Percentiles rank a stretch among this genome's conserved stretches.
Conservation (phyloP, 2,888 invertebrate genomes). For the Heliconius sara region DNA sequence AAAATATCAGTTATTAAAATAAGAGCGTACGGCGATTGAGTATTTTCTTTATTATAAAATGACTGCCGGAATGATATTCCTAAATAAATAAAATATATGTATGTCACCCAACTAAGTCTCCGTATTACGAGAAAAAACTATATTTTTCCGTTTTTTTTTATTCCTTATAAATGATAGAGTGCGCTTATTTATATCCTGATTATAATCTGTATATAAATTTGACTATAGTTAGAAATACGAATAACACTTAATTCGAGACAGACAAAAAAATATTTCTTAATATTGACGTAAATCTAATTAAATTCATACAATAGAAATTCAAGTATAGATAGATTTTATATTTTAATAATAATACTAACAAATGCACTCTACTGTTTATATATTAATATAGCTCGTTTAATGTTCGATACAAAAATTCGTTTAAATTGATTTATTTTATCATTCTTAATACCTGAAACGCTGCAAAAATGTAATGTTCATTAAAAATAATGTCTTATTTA, state of each 20-base stretch:
- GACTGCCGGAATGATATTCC: slow-evolving; percentile 18
- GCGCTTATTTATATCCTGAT: background rate
- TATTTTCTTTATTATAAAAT: slow-evolving; percentile 5
- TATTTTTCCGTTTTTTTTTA: background rate
- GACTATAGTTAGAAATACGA: no score
- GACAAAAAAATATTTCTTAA: background rate
- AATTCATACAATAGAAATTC: no score
- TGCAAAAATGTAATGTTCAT: background rate
- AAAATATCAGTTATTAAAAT: slow-evolving; percentile 9
- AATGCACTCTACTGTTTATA: slow-evolving; percentile 12
- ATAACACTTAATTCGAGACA: no score
- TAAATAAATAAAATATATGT: slow-evolving; percentile 2
- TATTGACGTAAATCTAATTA: background rate
- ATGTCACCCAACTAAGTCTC: background rate
- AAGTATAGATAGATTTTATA: background rate
- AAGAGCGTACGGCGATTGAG: slow-evolving; percentile 19
- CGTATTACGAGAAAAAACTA: background rate
- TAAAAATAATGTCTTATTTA: slow-evolving; percentile 16
- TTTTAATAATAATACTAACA: background rate
- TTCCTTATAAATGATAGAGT: background rate
- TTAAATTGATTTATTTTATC: background rate
- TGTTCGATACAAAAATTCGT: background rate
- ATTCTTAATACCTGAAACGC: background rate
- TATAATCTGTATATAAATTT: background rate
- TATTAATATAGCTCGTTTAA: background rate